Evolutionary conservation across 2,888 invertebrate species (phyloP), one percentile per base, ranked within the genome.

Genomic region (Aproaerema taeniolella): DNA sequence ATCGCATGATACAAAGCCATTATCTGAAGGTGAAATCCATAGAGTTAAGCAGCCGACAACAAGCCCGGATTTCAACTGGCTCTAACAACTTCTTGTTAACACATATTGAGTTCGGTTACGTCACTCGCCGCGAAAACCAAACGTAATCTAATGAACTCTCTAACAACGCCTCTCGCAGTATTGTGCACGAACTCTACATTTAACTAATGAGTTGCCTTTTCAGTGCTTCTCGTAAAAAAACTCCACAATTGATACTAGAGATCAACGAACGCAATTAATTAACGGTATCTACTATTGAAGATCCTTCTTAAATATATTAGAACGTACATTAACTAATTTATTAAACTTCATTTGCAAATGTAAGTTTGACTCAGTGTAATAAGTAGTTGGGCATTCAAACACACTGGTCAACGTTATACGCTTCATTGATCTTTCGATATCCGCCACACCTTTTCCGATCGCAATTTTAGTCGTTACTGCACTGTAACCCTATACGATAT

Each of bases 1-100:
- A 67, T 67, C 47, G 58, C 62, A 65, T 61, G 58, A 60, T 67
- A 64, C 55, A 48, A 49, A 55, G 53, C 61, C 54, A 73, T 75
- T 71, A 64, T 46, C 45, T 54, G 64, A 66, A 74, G 68, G 73
- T 75, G 66, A 70, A 70, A 76, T 70, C 64, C 57, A 61, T 67
- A 63, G 56, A 72, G 54, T 52, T 45, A 45, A 53, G 53, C 54
- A 52, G 57, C 53, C 55, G 49, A 56, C 58, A 61, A 60, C 61
- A 50, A 49, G 55, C 52, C 45, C 48, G 39, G 50, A 46, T 52
- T 15, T 20, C 12, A 9, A 24, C 33, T 11, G 12, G 52, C 58
- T 57, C 64, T 69, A 69, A 69, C 67, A 58, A 63, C 67, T 43
- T 60, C 76, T 80, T 67, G 74, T 80, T 78, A 75, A 64, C 77